These are phyloP conservation scores for Formica selysi DNA, from an alignment of 1,140 invertebrate genomes.

Conservation along the genomic window DNA sequence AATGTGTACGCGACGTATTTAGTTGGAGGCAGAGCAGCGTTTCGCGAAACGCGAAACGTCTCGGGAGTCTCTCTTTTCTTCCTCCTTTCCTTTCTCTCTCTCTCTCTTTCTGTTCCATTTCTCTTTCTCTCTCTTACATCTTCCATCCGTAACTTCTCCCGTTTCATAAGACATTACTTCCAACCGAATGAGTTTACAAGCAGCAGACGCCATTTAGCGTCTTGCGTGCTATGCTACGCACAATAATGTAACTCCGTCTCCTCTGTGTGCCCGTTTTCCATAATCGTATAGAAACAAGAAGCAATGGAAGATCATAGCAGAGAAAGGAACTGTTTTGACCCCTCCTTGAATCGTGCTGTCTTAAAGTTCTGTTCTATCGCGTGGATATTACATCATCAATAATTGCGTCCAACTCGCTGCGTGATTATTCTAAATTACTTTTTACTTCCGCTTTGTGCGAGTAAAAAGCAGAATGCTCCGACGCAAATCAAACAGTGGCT, in stretches of 20 bases:
- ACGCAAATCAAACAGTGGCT: background rate
- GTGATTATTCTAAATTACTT: slow-evolving; percentile 15
- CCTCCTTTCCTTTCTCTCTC: background rate
- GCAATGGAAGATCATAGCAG: background rate
- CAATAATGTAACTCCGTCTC: slow-evolving; percentile 29
- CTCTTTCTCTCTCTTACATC: background rate
- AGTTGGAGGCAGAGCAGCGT: slow-evolving; percentile 21
- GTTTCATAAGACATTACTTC: slow-evolving; percentile 72
- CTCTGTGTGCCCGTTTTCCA: slow-evolving; percentile 29
- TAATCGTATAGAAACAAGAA: slow-evolving; percentile 35
- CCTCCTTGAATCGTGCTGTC: no score
- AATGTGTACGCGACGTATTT: slow-evolving; percentile 43
- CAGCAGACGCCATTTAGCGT: slow-evolving; percentile 58
- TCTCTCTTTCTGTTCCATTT: background rate
- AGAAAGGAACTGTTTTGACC: background rate
- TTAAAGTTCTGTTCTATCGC: slow-evolving; percentile 8
- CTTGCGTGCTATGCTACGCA: background rate
- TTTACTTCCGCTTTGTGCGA: background rate
- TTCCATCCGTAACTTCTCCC: slow-evolving; percentile 51
- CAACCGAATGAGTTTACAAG: slow-evolving; percentile 70
- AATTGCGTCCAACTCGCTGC: background rate
- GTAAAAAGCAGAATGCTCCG: background rate
- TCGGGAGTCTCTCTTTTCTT: background rate
- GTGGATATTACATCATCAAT: background rate
- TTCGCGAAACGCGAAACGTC: slow-evolving; percentile 30